phyloP scores from a whole-genome alignment of 2,888 invertebrate genomes.

The Pandemis corylana region DNA sequence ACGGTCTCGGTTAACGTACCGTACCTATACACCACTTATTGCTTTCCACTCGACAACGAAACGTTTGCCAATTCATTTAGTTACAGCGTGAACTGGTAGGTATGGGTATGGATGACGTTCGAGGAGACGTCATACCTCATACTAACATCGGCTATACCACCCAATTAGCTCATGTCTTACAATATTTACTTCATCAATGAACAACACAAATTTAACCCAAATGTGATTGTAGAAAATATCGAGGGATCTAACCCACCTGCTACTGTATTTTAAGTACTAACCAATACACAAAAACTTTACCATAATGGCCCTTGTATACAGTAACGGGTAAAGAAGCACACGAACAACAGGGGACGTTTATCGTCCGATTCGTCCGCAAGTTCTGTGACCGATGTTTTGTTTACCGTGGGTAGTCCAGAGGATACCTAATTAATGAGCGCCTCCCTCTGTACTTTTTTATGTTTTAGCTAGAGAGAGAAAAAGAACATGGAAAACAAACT shows the following conservation, averaged over 20 bases:
- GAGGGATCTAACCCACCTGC: not conserved
- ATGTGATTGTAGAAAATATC: not conserved
- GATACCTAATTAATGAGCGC: not conserved
- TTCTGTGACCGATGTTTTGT: not conserved
- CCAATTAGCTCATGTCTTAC: constrained; percentile 16
- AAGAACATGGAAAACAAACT: too few relatives aligned
- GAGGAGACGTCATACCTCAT: constrained; percentile 23
- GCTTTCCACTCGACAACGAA: constrained; percentile 40
- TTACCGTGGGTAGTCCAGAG: not conserved
- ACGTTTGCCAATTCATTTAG: constrained; percentile 45
- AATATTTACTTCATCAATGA: not conserved
- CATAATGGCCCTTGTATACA: too few relatives aligned
- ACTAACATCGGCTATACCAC: not conserved
- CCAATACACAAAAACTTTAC: too few relatives aligned
- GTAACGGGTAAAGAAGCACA: not conserved
- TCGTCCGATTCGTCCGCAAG: not conserved
- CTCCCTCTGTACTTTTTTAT: too few relatives aligned
- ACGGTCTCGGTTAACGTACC: constrained; percentile 44
- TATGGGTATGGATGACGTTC: constrained; percentile 22
- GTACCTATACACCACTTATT: constrained; percentile 27
- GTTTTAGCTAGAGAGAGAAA: too few relatives aligned
- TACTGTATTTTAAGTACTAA: too few relatives aligned
- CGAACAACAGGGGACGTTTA: not conserved
- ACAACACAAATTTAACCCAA: not conserved
- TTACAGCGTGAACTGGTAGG: constrained; percentile 32